Evolutionary conservation across 2,797 vertebrate genomes (phyloP).

Genomic region (Phrynocephalus forsythii): DNA sequence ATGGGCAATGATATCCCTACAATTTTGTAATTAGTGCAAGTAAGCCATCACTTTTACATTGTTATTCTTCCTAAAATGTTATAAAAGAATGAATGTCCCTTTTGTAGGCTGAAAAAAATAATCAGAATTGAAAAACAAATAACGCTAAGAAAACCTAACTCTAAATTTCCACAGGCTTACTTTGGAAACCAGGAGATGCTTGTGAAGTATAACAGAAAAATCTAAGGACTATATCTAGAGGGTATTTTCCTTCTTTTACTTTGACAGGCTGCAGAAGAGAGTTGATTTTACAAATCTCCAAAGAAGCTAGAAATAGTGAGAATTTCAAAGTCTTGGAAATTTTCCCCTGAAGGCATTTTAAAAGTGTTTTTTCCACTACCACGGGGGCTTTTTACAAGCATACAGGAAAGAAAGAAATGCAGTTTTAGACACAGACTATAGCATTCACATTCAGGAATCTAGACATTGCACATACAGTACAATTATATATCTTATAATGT

Average conservation of each 20-base stretch:
- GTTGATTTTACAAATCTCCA: slow-evolving; percentile 78
- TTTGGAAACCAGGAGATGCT: slow-evolving; percentile 73
- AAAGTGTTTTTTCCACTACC: slow-evolving; percentile 69
- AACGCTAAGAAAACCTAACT: slow-evolving; percentile 55
- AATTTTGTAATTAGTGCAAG: slow-evolving; percentile 10
- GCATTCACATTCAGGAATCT: slow-evolving; percentile 55
- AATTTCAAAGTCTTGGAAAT: slow-evolving; percentile 80
- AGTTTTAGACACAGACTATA: slow-evolving; percentile 60
- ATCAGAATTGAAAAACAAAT: slow-evolving; percentile 74
- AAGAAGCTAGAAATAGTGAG: slow-evolving; percentile 72
- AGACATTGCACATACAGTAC: slow-evolving; percentile 56
- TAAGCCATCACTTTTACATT: slow-evolving; percentile 50
- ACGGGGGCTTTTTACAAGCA: slow-evolving; percentile 69
- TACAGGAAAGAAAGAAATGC: slow-evolving; percentile 43
- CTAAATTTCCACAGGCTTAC: slow-evolving; percentile 69
- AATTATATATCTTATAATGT: slow-evolving; percentile 62
- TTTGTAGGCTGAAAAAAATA: slow-evolving; percentile 60
- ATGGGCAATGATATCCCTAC: no score
- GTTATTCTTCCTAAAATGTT: slow-evolving; percentile 28
- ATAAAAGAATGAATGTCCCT: slow-evolving; percentile 44
- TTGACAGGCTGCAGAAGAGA: slow-evolving; percentile 72
- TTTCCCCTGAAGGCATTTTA: slow-evolving; percentile 76
- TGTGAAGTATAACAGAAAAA: slow-evolving; percentile 75
- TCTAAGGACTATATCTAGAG: slow-evolving; percentile 76
- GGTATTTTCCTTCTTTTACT: slow-evolving; percentile 79